These are phyloP conservation scores for Parotia lawesii DNA, from an alignment of 2,113 vertebrate species.

Conservation along the genomic window DNA sequence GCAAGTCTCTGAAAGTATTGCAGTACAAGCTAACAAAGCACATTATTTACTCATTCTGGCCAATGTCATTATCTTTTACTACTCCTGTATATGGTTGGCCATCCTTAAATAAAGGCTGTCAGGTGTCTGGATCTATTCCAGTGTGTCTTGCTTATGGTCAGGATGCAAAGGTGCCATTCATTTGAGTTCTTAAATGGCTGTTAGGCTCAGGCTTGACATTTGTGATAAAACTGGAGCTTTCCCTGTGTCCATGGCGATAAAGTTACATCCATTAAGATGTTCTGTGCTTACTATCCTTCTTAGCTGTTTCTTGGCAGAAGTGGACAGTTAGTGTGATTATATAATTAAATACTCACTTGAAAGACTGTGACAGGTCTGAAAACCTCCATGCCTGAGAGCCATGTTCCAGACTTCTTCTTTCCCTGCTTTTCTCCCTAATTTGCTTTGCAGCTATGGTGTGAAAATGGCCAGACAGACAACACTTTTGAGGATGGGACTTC, in stretches of 20 bases:
- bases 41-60: background rate
- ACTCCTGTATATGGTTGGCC: background rate
- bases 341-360: background rate
- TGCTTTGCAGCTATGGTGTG: background rate
- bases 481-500: background rate
- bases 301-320: background rate
- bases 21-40: background rate
- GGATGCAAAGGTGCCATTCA: background rate
- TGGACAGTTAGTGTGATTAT: background rate
- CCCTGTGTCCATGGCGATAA: background rate
- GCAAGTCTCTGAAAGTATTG: background rate
- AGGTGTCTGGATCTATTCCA: background rate
- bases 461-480: background rate
- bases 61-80: background rate
- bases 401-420: background rate
- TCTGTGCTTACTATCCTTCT: background rate
- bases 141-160: background rate
- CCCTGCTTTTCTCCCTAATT: background rate
- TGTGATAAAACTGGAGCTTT: background rate
- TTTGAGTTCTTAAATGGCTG: background rate
- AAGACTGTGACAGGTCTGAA: background rate
- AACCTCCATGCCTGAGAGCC: background rate
- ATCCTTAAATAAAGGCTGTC: background rate
- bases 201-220: background rate
- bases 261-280: background rate